Percentiles rank a stretch among this genome's conserved stretches.
Evolutionary conservation across 2,888 invertebrate genomes (phyloP).

Genomic region (Andrena bucephala): DNA sequence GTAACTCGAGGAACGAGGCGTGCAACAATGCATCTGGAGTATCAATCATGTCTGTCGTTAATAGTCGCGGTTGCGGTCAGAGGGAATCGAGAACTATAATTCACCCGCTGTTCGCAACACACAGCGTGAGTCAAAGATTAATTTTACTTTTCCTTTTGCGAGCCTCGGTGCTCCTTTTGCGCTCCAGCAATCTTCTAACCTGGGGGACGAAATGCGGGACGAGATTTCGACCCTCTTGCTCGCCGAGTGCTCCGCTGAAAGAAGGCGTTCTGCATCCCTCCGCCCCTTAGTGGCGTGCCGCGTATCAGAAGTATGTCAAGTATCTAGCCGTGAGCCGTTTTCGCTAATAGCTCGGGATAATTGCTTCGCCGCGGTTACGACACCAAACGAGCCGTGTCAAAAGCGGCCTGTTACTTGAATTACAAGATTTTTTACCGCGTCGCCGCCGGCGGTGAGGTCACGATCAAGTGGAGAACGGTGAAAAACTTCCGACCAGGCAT

Average conservation of each 20-base stretch:
- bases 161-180: background rate
- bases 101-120: slow-evolving; percentile 34
- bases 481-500: slow-evolving; percentile 21
- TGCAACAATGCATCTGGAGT: slow-evolving; percentile 45
- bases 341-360: slow-evolving; percentile 74
- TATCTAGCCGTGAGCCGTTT: slow-evolving; percentile 69
- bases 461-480: slow-evolving; percentile 44
- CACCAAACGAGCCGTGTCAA: slow-evolving; percentile 69
- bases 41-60: slow-evolving; percentile 66
- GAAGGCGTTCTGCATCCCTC: slow-evolving; percentile 17
- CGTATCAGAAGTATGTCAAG: slow-evolving; percentile 69
- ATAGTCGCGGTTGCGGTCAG: slow-evolving; percentile 61
- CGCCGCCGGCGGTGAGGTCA: slow-evolving; percentile 51
- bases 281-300: slow-evolving; percentile 7
- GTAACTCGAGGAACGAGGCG: slow-evolving; percentile 22
- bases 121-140: slow-evolving; percentile 20
- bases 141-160: background rate
- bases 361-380: slow-evolving; percentile 68
- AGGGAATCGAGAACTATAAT: slow-evolving; percentile 49
- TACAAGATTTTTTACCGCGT: slow-evolving; percentile 57
- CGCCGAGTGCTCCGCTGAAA: background rate
- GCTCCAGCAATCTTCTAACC: background rate
- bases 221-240: slow-evolving; percentile 10
- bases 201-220: no score
- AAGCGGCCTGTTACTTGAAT: slow-evolving; percentile 70